phyloP scores from a whole-genome alignment of 2,797 vertebrate genomes.

The Spinus pinus region DNA sequence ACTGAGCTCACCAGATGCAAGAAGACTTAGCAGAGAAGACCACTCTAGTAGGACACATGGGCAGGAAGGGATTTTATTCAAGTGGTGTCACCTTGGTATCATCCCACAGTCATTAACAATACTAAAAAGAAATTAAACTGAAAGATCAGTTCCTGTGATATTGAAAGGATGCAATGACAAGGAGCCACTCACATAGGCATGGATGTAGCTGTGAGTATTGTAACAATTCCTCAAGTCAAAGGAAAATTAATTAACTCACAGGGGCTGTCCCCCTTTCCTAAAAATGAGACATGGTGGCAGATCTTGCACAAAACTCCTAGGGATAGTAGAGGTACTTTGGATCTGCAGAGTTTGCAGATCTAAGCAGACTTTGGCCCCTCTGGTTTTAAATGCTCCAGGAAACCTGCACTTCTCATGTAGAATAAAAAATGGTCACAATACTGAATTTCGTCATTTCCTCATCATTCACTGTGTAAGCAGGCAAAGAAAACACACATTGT shows the following conservation, averaged over 20 bases:
- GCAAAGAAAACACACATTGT: conserved; percentile 26
- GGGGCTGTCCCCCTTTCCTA: background rate
- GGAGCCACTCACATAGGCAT: background rate
- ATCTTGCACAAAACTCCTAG: background rate
- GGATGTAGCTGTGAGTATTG: background rate
- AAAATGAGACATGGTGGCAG: background rate
- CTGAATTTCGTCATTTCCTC: conserved; percentile 37
- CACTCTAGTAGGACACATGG: background rate
- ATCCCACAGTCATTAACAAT: background rate
- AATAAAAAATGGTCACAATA: background rate
- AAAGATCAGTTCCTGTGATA: background rate
- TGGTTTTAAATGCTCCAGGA: background rate
- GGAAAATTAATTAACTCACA: background rate
- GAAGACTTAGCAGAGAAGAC: background rate
- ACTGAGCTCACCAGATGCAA: background rate
- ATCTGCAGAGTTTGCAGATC: background rate
- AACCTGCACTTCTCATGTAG: background rate
- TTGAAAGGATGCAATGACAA: background rate
- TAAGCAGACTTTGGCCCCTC: background rate
- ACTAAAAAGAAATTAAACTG: background rate
- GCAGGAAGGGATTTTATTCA: background rate
- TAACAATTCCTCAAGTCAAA: background rate
- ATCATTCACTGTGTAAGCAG: conserved; percentile 3
- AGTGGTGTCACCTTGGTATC: background rate
- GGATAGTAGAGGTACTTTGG: background rate